Conservation (phyloP, 2,113 vertebrate species). For the Cyprinus carpio region DNA sequence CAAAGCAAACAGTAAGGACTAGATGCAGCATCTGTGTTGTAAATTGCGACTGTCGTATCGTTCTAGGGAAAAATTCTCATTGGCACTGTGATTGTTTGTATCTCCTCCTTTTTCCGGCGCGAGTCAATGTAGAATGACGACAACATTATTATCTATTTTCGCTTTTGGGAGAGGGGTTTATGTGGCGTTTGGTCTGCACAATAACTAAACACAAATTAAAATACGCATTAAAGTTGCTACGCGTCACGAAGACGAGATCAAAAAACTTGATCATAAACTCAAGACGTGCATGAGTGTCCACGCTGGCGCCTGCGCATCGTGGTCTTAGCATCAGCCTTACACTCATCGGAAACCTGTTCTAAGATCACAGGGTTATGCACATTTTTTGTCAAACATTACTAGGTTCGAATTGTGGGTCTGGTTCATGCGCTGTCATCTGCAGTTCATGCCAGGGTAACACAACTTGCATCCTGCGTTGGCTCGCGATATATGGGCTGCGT, state of each 20-base stretch:
- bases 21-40: neutral
- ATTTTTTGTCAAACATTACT: neutral
- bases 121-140: slow-evolving; percentile 26
- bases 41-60: no score
- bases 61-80: no score
- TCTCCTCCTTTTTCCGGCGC: no score
- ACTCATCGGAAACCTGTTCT: slow-evolving; percentile 8
- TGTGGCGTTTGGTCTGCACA: slow-evolving; percentile 23
- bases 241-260: neutral
- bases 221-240: neutral
- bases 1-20: slow-evolving; percentile 17
- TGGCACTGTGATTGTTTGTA: no score
- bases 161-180: no score
- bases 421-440: neutral
- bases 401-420: neutral
- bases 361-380: no score
- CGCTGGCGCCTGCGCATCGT: neutral
- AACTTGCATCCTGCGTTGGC: neutral
- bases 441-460: neutral
- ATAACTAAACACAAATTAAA: slow-evolving; percentile 6
- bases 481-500: neutral
- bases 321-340: slow-evolving; percentile 1
- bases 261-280: slow-evolving; percentile 27
- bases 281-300: neutral
- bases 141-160: slow-evolving; percentile 18